Conservation (phyloP, 1,140 invertebrate species). For the Drosophila lini region DNA sequence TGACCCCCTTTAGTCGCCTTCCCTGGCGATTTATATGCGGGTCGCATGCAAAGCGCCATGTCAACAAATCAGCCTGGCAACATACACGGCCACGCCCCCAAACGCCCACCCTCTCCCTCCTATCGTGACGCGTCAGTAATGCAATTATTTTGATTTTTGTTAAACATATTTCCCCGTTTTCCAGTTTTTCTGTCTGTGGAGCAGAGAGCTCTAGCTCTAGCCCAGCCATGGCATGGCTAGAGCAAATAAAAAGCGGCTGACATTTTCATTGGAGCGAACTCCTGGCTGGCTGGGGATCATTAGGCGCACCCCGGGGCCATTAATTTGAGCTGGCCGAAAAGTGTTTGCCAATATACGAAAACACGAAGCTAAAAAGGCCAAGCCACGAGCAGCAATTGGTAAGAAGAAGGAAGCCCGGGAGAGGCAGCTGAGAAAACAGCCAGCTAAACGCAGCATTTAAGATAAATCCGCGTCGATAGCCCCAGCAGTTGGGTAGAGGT, state of each 20-base stretch:
- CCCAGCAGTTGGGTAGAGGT: not conserved
- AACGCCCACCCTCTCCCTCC: not conserved
- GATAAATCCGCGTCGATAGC: constrained; percentile 78
- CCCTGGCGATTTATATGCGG: constrained; percentile 65
- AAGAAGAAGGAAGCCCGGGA: not conserved
- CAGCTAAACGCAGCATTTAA: constrained; percentile 78
- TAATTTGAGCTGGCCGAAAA: constrained; percentile 71
- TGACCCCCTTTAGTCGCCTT: constrained; percentile 60
- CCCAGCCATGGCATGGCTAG: constrained; percentile 55
- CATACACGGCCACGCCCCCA: constrained; percentile 36
- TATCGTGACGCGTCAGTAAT: constrained; percentile 68
- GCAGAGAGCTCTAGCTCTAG: not conserved
- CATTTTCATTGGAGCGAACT: constrained; percentile 72
- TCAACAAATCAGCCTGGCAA: constrained; percentile 52
- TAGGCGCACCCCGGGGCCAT: constrained; percentile 74
- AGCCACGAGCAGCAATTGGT: constrained; percentile 6
- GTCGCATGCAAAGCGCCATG: constrained; percentile 52
- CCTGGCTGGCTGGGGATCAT: constrained; percentile 50
- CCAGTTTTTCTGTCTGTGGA: constrained; percentile 7
- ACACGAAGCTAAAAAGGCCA: constrained; percentile 24
- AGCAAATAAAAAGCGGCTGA: constrained; percentile 73
- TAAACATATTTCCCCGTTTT: constrained; percentile 47
- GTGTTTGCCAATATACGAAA: constrained; percentile 70
- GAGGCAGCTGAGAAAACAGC: constrained; percentile 28
- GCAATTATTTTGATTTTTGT: constrained; percentile 78